Percentiles rank a stretch among this genome's conserved stretches.
phyloP scores from a whole-genome alignment of 2,113 vertebrate species.

The Poicephalus meyeri region DNA sequence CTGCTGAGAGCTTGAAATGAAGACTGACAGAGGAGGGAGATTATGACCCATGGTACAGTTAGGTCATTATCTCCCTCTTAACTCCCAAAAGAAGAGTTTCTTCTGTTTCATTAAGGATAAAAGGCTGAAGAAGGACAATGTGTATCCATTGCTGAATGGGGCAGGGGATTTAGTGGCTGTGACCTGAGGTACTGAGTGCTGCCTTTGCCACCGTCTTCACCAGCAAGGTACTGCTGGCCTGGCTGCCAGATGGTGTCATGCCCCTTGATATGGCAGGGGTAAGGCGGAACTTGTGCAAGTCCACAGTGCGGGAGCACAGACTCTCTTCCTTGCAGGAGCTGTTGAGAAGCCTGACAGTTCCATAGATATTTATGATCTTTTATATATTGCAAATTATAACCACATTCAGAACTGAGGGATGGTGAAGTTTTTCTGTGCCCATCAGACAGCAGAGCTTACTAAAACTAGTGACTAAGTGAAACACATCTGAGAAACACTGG shows the following conservation, averaged over 20 bases:
- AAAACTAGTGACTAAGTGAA: neutral
- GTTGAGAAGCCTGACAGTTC: neutral
- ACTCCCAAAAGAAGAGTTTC: neutral
- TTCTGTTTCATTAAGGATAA: neutral
- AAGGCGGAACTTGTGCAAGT: neutral
- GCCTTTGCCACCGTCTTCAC: neutral
- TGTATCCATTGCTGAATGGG: fast-evolving
- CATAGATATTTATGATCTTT: neutral
- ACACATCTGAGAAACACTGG: neutral
- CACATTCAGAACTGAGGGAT: neutral
- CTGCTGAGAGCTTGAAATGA: neutral
- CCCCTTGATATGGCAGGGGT: neutral
- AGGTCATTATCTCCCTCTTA: neutral
- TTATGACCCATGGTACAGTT: neutral
- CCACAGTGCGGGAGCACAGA: neutral
- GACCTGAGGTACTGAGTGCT: neutral
- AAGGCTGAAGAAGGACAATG: neutral
- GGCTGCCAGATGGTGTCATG: neutral
- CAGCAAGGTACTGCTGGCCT: neutral
- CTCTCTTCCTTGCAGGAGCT: neutral
- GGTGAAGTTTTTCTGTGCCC: neutral
- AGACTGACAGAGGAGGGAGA: neutral
- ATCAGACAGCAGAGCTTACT: neutral
- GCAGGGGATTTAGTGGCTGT: neutral
- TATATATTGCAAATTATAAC: neutral